phyloP scores from a whole-genome alignment of 2,888 invertebrate species.

The Apotomis capreana region DNA sequence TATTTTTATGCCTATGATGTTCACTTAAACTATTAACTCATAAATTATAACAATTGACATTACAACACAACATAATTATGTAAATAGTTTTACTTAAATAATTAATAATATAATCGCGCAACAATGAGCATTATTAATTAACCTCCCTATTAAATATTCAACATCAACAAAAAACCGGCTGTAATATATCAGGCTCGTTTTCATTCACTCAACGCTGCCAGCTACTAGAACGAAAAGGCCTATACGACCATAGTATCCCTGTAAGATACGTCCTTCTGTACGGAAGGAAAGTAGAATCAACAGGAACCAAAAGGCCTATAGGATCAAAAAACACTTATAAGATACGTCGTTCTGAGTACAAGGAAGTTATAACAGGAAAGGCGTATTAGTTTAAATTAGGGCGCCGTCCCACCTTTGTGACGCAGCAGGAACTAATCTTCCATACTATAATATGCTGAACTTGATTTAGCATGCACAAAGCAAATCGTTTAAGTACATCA shows the following conservation, averaged over 20 bases:
- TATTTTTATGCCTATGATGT: too few species aligned
- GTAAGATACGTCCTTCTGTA: background rate
- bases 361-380: background rate
- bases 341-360: conserved; percentile 1
- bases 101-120: too few species aligned
- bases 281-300: background rate
- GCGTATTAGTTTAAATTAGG: conserved; percentile 26
- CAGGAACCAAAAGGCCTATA: background rate
- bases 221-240: background rate
- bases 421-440: conserved; percentile 17
- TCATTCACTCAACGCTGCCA: conserved; percentile 1
- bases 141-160: background rate
- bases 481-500: conserved; percentile 30
- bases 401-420: conserved; percentile 26
- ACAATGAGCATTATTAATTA: background rate
- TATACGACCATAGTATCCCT: background rate
- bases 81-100: too few species aligned
- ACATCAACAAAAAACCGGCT: background rate
- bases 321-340: background rate
- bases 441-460: conserved; percentile 21
- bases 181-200: background rate
- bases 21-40: too few species aligned
- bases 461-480: conserved; percentile 28
- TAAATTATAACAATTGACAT: too few species aligned
- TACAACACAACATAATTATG: too few species aligned